These are phyloP conservation scores for Brachionus calyciflorus DNA, from an alignment of 1,140 invertebrate species.

Conservation along the genomic window DNA sequence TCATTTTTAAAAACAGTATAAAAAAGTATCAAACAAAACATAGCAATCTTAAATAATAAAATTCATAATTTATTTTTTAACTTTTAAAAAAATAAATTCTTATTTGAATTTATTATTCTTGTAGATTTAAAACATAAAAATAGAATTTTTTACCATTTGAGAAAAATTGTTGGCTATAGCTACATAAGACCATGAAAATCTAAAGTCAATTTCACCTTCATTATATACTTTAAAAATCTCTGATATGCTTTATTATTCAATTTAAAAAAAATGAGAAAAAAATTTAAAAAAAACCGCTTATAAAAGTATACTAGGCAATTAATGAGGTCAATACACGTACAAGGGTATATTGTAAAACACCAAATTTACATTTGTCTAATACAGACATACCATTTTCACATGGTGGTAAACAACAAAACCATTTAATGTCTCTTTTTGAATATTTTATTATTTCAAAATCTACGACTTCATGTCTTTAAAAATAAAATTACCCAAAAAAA, in stretches of 20 bases:
- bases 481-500: neutral
- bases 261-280: too few species aligned
- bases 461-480: slow-evolving; percentile 69
- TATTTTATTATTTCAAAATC: slow-evolving; percentile 76
- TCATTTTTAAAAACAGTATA: slow-evolving; percentile 82
- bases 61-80: neutral
- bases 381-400: slow-evolving; percentile 79
- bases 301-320: slow-evolving; percentile 72
- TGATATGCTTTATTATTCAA: slow-evolving; percentile 73
- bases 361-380: slow-evolving; percentile 83
- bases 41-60: slow-evolving; percentile 65
- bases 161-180: slow-evolving; percentile 87
- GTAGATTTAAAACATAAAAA: neutral
- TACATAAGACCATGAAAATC: slow-evolving; percentile 80
- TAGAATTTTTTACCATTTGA: slow-evolving; percentile 71
- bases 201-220: slow-evolving; percentile 80
- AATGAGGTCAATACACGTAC: slow-evolving; percentile 81
- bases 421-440: slow-evolving; percentile 63
- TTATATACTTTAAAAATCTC: slow-evolving; percentile 79
- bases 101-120: too few species aligned
- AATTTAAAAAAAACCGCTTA: too few species aligned
- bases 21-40: slow-evolving; percentile 91
- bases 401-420: slow-evolving; percentile 66
- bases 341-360: slow-evolving; percentile 87
- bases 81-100: too few species aligned